Evolutionary conservation across 2,888 invertebrate genomes (phyloP).

Genomic region (Crepidodera aurea): DNA sequence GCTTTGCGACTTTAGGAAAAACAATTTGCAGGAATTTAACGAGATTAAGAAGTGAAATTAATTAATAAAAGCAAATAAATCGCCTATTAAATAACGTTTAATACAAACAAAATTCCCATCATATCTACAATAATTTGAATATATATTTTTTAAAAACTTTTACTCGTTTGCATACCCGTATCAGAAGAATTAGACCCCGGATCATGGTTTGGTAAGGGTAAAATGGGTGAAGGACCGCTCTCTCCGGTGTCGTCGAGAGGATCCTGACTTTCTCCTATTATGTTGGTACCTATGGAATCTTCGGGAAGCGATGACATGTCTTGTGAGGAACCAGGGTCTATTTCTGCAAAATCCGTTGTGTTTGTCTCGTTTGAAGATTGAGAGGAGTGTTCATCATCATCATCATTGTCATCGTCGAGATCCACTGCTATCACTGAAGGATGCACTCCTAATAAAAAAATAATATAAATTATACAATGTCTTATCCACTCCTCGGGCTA

Average conservation of each 20-base stretch:
- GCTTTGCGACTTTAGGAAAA: too few species aligned
- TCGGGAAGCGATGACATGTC: constrained; percentile 48
- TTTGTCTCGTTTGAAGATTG: constrained; percentile 43
- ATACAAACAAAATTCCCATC: not conserved
- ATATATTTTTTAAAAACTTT: not conserved
- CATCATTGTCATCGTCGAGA: constrained; percentile 50
- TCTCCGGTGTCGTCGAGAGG: constrained; percentile 6
- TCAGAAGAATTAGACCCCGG: constrained; percentile 38
- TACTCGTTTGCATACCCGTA: constrained; percentile 8
- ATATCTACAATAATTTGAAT: not conserved
- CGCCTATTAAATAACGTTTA: too few species aligned
- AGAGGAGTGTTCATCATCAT: constrained; percentile 40
- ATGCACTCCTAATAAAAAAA: constrained; percentile 55
- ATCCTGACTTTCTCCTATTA: constrained; percentile 3
- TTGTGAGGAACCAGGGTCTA: constrained; percentile 45
- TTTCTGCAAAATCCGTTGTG: constrained; percentile 48
- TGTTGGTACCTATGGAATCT: constrained; percentile 31
- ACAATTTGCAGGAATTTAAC: too few species aligned
- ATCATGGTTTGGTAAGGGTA: constrained; percentile 42
- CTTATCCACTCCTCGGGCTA: too few species aligned
- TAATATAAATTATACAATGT: too few species aligned
- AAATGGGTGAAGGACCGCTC: not conserved
- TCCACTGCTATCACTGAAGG: constrained; percentile 56
- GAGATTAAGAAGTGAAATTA: not conserved
- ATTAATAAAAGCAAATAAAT: not conserved